These are phyloP conservation scores for Eristalis tenax DNA, from an alignment of 2,888 invertebrate species.

Conservation along the genomic window DNA sequence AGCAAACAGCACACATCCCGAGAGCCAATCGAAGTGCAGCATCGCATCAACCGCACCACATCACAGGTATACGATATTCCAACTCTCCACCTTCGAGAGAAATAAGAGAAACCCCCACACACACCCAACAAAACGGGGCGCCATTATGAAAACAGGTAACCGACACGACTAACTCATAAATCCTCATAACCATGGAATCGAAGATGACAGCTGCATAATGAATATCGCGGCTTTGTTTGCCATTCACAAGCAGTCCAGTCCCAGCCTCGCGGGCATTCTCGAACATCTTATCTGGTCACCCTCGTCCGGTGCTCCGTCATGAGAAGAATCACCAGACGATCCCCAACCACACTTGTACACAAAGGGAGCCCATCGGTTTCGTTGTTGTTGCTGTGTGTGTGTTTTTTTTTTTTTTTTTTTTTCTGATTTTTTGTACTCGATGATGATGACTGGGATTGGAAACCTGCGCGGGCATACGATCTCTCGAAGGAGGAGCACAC, in stretches of 20 bases:
- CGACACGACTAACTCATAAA: slow-evolving; percentile 69
- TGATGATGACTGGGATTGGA: slow-evolving; percentile 57
- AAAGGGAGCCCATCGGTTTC: slow-evolving; percentile 22
- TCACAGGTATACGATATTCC: slow-evolving; percentile 42
- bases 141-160: slow-evolving; percentile 70
- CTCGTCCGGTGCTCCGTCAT: slow-evolving; percentile 20
- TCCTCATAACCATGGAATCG: slow-evolving; percentile 72
- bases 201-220: slow-evolving; percentile 72
- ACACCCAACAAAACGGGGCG: slow-evolving; percentile 44
- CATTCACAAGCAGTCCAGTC: slow-evolving; percentile 63
- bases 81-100: slow-evolving; percentile 59
- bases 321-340: slow-evolving; percentile 10
- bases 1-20: not conserved
- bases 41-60: slow-evolving; percentile 47
- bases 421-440: too few species aligned
- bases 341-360: slow-evolving; percentile 27
- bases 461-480: slow-evolving; percentile 25
- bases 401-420: slow-evolving; percentile 34
- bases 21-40: slow-evolving; percentile 56
- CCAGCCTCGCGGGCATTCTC: slow-evolving; percentile 5
- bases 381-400: slow-evolving; percentile 21
- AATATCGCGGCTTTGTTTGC: slow-evolving; percentile 71
- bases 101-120: slow-evolving; percentile 21
- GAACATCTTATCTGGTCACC: slow-evolving; percentile 34
- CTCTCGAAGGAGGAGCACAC: slow-evolving; percentile 62